A percentile compares a stretch with the other conserved stretches of the same genome.
Evolutionary conservation across 2,888 invertebrate species (phyloP).

Genomic region (Eristalinus sepulchralis): DNA sequence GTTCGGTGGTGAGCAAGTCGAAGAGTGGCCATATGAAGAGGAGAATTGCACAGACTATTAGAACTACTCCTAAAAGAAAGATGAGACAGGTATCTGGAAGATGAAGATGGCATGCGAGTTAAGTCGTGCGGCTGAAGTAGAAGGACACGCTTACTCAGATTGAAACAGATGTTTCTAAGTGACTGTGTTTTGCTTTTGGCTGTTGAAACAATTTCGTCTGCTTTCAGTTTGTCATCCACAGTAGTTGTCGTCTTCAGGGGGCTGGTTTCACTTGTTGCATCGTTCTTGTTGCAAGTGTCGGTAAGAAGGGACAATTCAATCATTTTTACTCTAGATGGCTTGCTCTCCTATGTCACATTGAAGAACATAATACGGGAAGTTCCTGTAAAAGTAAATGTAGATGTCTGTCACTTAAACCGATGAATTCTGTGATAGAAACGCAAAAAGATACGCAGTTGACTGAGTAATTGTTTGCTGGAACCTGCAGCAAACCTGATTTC

Average conservation of each 20-base stretch:
- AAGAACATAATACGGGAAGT: not conserved
- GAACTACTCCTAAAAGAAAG: slow-evolving; percentile 80
- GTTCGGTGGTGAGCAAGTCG: slow-evolving; percentile 83
- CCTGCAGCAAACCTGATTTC: too few relatives aligned
- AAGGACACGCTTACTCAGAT: slow-evolving; percentile 29
- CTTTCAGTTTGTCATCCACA: not conserved
- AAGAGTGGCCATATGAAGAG: slow-evolving; percentile 83
- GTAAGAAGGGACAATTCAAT: slow-evolving; percentile 23
- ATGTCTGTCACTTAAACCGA: too few relatives aligned
- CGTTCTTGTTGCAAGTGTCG: not conserved
- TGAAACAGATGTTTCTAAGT: slow-evolving; percentile 2
- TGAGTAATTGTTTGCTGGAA: too few relatives aligned
- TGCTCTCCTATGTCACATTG: not conserved
- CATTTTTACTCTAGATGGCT: not conserved
- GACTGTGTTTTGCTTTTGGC: slow-evolving; percentile 19
- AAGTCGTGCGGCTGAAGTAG: not conserved
- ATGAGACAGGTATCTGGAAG: slow-evolving; percentile 80
- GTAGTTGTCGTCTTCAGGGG: not conserved
- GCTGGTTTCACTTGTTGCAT: not conserved
- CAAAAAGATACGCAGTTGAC: too few relatives aligned
- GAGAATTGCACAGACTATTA: slow-evolving; percentile 81
- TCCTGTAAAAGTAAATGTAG: not conserved
- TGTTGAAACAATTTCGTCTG: slow-evolving; percentile 17
- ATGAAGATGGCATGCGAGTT: not conserved
- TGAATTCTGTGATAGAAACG: too few relatives aligned